These are phyloP conservation scores for Trichechus manatus DNA, from an alignment of 2,113 vertebrate species.

Conservation along the genomic window DNA sequence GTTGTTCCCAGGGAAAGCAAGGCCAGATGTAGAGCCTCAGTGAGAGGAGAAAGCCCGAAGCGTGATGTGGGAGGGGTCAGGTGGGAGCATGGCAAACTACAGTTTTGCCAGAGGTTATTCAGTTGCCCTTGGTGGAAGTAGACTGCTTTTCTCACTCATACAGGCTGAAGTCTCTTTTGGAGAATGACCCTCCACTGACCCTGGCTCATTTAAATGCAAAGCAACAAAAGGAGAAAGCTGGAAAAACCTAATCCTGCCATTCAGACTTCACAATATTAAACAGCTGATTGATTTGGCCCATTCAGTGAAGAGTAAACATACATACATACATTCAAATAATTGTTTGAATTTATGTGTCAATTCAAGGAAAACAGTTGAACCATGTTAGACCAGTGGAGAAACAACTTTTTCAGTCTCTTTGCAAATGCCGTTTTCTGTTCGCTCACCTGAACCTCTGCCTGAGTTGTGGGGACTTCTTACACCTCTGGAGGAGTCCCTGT, in stretches of 20 bases:
- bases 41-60: constrained; percentile 47
- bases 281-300: constrained; percentile 53
- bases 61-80: neutral
- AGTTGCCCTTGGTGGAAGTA: constrained; percentile 69
- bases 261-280: constrained; percentile 68
- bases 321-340: constrained; percentile 45
- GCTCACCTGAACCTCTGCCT: constrained; percentile 41
- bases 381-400: constrained; percentile 43
- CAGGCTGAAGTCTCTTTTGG: constrained; percentile 44
- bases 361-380: constrained; percentile 55
- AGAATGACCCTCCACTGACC: constrained; percentile 70
- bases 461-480: neutral
- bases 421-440: constrained; percentile 58
- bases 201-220: constrained; percentile 79
- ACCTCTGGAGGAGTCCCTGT: neutral
- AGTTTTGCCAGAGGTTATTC: constrained; percentile 70
- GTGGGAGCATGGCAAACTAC: constrained; percentile 50
- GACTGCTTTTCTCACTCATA: constrained; percentile 49
- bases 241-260: constrained; percentile 56
- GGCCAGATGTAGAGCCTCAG: constrained; percentile 52
- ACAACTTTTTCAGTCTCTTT: constrained; percentile 45
- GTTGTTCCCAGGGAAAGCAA: constrained; percentile 67
- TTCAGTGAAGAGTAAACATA: constrained; percentile 52
- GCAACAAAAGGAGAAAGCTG: constrained; percentile 62
- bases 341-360: constrained; percentile 54